Conservation (phyloP, 2,113 vertebrate genomes). For the Lathamus discolor region DNA sequence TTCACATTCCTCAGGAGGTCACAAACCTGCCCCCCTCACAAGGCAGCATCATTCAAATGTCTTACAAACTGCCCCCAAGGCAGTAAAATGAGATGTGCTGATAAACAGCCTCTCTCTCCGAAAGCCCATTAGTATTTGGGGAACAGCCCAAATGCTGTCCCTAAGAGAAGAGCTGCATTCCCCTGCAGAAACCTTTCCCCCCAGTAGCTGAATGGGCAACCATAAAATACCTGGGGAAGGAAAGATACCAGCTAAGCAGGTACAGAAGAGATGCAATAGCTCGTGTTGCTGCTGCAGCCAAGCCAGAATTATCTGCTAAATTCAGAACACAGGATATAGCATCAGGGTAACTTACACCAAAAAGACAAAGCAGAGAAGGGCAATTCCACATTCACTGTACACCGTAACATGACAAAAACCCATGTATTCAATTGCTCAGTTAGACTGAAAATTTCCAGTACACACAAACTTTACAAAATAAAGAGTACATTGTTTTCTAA, state of each 20-base stretch:
- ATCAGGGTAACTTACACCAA: background rate
- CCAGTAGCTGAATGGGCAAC: background rate
- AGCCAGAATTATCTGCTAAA: background rate
- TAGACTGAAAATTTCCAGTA: background rate
- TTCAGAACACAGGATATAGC: background rate
- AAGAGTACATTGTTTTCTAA: background rate
- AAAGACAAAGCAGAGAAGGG: background rate
- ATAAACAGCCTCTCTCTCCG: background rate
- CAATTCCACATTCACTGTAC: background rate
- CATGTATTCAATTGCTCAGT: background rate
- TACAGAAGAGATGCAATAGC: background rate
- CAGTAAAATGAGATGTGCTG: background rate
- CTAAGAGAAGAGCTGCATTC: background rate
- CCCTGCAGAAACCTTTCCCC: background rate
- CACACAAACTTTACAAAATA: background rate
- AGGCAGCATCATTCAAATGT: background rate
- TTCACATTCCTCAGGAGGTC: background rate
- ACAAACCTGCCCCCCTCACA: background rate
- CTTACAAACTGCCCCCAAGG: background rate
- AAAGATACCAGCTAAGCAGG: background rate
- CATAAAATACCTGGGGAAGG: background rate
- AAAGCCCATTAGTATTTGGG: background rate
- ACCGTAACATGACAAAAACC: fast-evolving
- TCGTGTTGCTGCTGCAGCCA: background rate
- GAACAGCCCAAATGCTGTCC: background rate